Evolutionary conservation across 2,888 invertebrate genomes (phyloP), one percentile per base, ranked within the genome.

Genomic region (Eremobia ochroleuca): DNA sequence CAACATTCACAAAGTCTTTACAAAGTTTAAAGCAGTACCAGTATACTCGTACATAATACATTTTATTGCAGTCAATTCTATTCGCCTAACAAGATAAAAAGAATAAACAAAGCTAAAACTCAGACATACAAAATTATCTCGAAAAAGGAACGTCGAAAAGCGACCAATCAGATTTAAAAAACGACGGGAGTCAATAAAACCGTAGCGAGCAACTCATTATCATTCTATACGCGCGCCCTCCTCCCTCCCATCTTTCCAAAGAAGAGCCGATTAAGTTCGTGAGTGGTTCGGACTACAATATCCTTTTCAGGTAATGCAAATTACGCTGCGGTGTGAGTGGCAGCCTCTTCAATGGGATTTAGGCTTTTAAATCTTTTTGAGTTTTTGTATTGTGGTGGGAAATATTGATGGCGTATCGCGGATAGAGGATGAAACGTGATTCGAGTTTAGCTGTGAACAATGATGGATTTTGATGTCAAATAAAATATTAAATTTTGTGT

Each of bases 111-210:
- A 83, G 68, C 49, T 73, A 34, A 77, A 84, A 84, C 72, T 79
- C 79, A 77, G 70, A 77, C 67, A 66, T 66, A 77, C 69, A 76
- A 68, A 81, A 83, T 77, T 66, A 68, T 79, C 68, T 76, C 70
- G 34, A 82, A 79, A 82, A 88, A 71, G 65, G 76, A 71, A 74
- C 85, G 75, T 73, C 55, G 70, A 65, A 75, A 76, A 61, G 31
- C 85, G 76, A 78, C 89, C 91, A 92, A 93, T 93, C 92, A 91
- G 91, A 90, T 93, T 92, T 90, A 91, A 93, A 79, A 92, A 92
- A 90, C 90, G 87, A 86, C 90, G 90, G 87, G 90, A 92, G 93
- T 93, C 93, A 93, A 93, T 92, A 92, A 90, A 90, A 90, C 84
- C 87, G 88, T 81, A 87, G 90, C 89, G 90, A 90, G 80, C 78